These are phyloP conservation scores for Cairina moschata DNA, from an alignment of 2,113 vertebrate genomes.

Conservation along the genomic window DNA sequence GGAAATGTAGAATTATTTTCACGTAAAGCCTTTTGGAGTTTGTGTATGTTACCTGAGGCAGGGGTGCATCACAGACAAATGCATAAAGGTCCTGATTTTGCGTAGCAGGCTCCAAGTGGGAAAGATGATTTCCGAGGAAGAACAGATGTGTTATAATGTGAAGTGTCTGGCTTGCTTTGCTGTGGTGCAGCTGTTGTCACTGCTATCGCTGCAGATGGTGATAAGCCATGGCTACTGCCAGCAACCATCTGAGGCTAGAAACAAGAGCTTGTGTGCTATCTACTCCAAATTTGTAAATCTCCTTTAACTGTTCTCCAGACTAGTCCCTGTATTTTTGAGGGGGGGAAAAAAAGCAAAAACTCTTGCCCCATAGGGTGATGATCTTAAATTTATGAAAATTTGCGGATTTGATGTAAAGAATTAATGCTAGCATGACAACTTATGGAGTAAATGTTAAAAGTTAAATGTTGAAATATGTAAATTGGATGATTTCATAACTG, in stretches of 20 bases:
- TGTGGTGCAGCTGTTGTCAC: background rate
- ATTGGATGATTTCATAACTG: background rate
- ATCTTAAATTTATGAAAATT: background rate
- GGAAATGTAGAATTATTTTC: background rate
- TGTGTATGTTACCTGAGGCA: background rate
- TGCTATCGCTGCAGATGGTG: background rate
- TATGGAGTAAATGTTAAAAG: rapidly evolving
- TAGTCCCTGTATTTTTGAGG: background rate
- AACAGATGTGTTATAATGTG: background rate
- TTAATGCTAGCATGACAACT: background rate
- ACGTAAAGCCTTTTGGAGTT: background rate
- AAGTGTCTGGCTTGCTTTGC: background rate
- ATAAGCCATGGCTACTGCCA: background rate
- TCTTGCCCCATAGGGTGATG: background rate
- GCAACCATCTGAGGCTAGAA: background rate
- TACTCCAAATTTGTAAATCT: background rate
- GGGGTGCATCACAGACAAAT: background rate
- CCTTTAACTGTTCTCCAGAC: background rate
- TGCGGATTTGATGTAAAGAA: background rate
- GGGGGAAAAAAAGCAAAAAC: background rate
- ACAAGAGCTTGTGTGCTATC: background rate
- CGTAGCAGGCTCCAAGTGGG: background rate
- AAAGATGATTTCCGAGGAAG: background rate
- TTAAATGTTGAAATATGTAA: background rate
- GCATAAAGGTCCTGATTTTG: background rate